Percentiles rank a stretch among this genome's conserved stretches.
These are phyloP conservation scores for Gephyroberyx darwinii DNA, from an alignment of 2,797 vertebrate genomes.

Conservation along the genomic window DNA sequence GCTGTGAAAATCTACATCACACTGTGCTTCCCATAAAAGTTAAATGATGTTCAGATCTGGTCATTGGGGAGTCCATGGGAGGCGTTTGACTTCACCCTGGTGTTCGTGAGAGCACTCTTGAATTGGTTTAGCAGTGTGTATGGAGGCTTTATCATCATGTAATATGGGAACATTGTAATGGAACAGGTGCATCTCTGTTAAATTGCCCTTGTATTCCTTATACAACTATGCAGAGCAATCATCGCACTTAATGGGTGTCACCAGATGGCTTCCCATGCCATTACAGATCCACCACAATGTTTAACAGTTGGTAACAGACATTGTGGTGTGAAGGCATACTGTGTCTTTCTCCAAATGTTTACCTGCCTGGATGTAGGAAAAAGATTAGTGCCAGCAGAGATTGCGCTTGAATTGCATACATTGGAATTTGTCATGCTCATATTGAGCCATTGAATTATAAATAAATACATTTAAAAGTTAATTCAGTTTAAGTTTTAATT, in stretches of 20 bases:
- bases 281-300: slow-evolving; percentile 21
- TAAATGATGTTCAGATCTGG: neutral
- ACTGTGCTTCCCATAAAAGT: neutral
- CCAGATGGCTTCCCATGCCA: slow-evolving; percentile 23
- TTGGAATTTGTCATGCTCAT: too few relatives aligned
- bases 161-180: slow-evolving; percentile 9
- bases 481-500: too few relatives aligned
- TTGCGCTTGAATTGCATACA: too few relatives aligned
- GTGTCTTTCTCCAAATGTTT: slow-evolving; percentile 1
- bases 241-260: neutral
- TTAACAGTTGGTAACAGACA: slow-evolving; percentile 29
- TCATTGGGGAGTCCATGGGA: too few relatives aligned
- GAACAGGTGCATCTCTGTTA: slow-evolving; percentile 35
- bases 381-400: too few relatives aligned
- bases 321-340: neutral
- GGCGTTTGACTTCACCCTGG: slow-evolving; percentile 2
- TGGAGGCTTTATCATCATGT: neutral
- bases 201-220: slow-evolving; percentile 30
- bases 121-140: too few relatives aligned
- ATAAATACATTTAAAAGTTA: too few relatives aligned
- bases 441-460: too few relatives aligned
- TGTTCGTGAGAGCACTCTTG: too few relatives aligned
- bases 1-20: neutral
- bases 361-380: neutral
- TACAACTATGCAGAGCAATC: slow-evolving; percentile 35